Base-by-base conservation (phyloP, 1,140 invertebrate species). In the Calliphora vicina region DNA sequence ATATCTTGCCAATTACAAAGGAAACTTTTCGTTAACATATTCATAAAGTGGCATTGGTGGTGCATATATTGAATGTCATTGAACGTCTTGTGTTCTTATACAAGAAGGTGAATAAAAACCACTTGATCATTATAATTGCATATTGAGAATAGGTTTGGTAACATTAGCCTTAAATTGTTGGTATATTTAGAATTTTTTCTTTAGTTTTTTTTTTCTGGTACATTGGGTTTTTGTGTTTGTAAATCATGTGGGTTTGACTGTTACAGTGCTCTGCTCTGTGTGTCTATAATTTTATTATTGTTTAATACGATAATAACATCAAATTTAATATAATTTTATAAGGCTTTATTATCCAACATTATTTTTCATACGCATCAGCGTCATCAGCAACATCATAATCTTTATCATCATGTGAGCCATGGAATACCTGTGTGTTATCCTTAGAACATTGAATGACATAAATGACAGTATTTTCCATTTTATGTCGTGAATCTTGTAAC, bases 271-370 rank as follows among this genome's bases (percentile, higher is more conserved):
- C 35, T 35, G 5, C n/a, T n/a, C n/a, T 35, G 35, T 35, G 35
- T 35, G 35, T 35, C 29, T 78, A 43, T 78, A 78, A 78, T 78
- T 78, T 78, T 45, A 23, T 78, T 78, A 78, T 78, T 78, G 74
- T 43, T 43, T 78, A 45, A 78, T 78, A 25, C 74, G 74, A 78
- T 78, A 78, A 78, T 78, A 78, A 23, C 25, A 78, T 78, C 74
- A 78, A 78, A 78, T 78, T 78, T 78, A 78, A 78, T 78, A 78
- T 20, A 27, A 78, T 78, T 78, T 43, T 45, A 45, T 25, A 45
- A 78, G 74, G 74, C 42, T 78, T 78, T 76, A 67, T 67, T 67
- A 67, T 25, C 10, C 20, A 17, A 67, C 61, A 23, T 67, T 67
- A 9, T 23, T 67, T 20, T 8, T 67, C 23, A 67, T 67, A 67